These are phyloP conservation scores for Amphiprion ocellaris DNA, from an alignment of 2,113 vertebrate genomes.

Conservation along the genomic window DNA sequence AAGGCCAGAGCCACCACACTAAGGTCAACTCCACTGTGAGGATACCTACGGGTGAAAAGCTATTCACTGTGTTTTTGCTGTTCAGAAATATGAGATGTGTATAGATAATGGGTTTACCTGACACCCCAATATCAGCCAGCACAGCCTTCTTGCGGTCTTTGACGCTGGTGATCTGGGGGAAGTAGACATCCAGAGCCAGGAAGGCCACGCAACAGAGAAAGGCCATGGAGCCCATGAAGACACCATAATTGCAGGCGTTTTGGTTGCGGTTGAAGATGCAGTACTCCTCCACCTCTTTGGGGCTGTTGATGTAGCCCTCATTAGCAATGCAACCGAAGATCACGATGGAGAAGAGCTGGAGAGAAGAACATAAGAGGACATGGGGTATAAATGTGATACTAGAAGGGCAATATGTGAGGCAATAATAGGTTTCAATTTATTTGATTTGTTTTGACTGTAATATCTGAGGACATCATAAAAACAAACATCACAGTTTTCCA, in stretches of 20 bases:
- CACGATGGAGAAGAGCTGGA: constrained; percentile 95
- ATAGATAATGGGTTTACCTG: constrained; percentile 84
- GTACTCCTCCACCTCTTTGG: constrained; percentile 84
- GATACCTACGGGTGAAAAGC: too few relatives aligned
- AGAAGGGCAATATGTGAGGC: too few relatives aligned
- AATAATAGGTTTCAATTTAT: too few relatives aligned
- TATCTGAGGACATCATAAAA: too few relatives aligned
- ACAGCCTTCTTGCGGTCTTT: constrained; percentile 98
- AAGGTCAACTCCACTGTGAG: too few relatives aligned
- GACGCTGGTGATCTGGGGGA: constrained; percentile 98
- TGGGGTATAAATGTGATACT: background rate
- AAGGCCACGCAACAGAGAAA: constrained; percentile 95
- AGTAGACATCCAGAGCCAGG: constrained; percentile 94
- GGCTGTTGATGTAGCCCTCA: constrained; percentile 93
- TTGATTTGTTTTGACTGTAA: too few relatives aligned
- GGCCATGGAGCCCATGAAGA: constrained; percentile 93
- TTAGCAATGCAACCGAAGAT: constrained; percentile 97
- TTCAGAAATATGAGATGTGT: background rate
- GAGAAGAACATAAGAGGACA: background rate
- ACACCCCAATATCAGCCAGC: constrained; percentile 91
- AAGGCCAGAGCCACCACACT: too few relatives aligned
- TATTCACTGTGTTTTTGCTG: too few relatives aligned
- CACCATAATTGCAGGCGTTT: constrained; percentile 94
- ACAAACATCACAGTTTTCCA: too few relatives aligned
- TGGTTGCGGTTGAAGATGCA: constrained; percentile 98